A percentile compares a stretch with the other conserved stretches of the same genome.
Evolutionary conservation across 2,113 vertebrate genomes (phyloP).

Genomic region (Limnothrissa miodon): DNA sequence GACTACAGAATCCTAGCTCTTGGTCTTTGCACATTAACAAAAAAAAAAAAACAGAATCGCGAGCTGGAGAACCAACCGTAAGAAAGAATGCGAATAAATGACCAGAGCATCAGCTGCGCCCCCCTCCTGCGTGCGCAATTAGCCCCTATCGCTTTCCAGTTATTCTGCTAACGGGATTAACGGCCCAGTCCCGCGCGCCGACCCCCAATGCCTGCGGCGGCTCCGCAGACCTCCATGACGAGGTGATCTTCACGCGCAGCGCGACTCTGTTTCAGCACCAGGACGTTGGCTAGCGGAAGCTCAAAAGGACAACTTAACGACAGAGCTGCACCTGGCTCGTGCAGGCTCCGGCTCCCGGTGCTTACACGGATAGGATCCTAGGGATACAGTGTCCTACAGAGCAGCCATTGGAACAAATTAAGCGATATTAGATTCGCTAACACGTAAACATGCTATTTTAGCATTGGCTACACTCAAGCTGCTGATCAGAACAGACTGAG

Average conservation of each 20-base stretch:
- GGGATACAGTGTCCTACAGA: background rate
- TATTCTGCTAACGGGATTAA: constrained; percentile 48
- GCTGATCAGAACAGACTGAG: background rate
- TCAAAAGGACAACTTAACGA: background rate
- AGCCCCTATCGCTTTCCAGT: background rate
- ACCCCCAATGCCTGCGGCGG: background rate
- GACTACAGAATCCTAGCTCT: background rate
- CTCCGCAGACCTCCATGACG: background rate
- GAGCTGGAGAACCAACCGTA: background rate
- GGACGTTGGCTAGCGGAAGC: background rate
- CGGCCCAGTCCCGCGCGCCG: constrained; percentile 33
- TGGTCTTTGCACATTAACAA: background rate
- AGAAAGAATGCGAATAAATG: background rate
- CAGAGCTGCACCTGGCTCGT: constrained; percentile 7
- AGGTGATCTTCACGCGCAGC: background rate
- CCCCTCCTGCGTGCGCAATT: background rate
- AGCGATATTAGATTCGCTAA: background rate
- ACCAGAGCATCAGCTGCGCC: background rate
- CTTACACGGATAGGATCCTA: background rate
- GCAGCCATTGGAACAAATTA: background rate
- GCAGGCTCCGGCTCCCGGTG: background rate
- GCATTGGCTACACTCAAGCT: background rate
- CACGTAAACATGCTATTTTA: background rate
- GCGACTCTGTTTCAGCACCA: constrained; percentile 18
- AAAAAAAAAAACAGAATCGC: background rate